These are phyloP conservation scores for Linyphia triangularis DNA, from an alignment of 2,888 invertebrate genomes.

Conservation along the genomic window DNA sequence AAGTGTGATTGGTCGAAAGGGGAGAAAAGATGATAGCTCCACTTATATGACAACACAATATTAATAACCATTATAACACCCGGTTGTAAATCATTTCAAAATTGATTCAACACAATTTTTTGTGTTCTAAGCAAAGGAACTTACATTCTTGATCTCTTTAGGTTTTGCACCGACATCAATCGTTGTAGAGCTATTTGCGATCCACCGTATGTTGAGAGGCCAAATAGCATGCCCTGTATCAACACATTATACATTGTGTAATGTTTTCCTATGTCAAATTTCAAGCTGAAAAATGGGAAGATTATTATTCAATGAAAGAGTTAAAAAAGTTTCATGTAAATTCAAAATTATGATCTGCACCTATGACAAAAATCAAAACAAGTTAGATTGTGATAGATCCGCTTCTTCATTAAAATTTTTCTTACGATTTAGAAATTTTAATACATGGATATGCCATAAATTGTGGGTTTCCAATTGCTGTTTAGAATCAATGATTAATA, in stretches of 20 bases:
- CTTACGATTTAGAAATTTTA: too few species aligned
- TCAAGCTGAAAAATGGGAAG: background rate
- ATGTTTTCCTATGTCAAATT: conserved; percentile 81
- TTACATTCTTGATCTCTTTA: conserved; percentile 40
- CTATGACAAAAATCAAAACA: too few species aligned
- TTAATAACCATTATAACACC: background rate
- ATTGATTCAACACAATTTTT: background rate
- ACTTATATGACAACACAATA: background rate
- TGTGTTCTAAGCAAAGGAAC: background rate
- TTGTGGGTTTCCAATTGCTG: too few species aligned
- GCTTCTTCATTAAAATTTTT: too few species aligned
- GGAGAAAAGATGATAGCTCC: too few species aligned
- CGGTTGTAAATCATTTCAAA: background rate
- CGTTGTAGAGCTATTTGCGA: conserved; percentile 88
- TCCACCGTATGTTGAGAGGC: conserved; percentile 88
- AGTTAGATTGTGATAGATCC: too few species aligned
- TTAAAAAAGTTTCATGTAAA: too few species aligned
- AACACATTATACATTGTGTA: conserved; percentile 90
- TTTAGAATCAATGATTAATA: too few species aligned
- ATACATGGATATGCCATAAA: too few species aligned
- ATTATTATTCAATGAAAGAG: too few species aligned
- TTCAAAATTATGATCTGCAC: too few species aligned
- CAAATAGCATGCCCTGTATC: conserved; percentile 90
- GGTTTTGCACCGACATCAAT: conserved; percentile 80
- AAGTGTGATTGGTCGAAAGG: too few species aligned